Base-by-base conservation (phyloP, 2,888 invertebrate genomes). In the Netelia virgata region DNA sequence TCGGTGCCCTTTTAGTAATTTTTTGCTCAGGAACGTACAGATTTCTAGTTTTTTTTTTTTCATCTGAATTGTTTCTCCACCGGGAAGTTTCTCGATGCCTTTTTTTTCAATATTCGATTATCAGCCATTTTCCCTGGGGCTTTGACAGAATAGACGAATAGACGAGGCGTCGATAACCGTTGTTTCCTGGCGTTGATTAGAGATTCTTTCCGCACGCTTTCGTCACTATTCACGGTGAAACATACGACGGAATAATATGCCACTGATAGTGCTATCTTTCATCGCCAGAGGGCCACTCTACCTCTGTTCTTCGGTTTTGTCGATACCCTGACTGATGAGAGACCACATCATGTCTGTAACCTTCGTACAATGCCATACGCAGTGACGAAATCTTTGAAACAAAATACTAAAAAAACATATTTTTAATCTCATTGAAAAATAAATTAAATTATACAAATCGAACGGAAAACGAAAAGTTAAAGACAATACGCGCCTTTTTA, bases 1-100 rank as follows among this genome's bases (percentile, higher is more conserved):
- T 75, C 53, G 20, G 36, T 18, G 23, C 74, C 61, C 59, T 75
- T 72, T 55, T 8, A 57, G 28, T 43, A 41, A 70, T 14, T 55
- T 18, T 57, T 82, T 76, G 70, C 57, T 59, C 11, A 5, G 28
- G 28, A 0, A 3, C 28, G 28, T 28, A n/a, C n/a, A 11, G 50
- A 61, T 63, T 14, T 59, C 28, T 47, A 14, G 20, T 72, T 28
- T 28, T 28, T 23, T 28, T 28, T 23, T 2, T 3, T 28, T 28
- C 6, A 28, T 28, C 5, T 5, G 5, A 28, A 28, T 5, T 28
- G 3, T 28, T 28, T 28, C 5, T 28, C 3, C 28, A 28, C 6
- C 28, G 6, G 2, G 5, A 28, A 3, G 28, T 28, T 28, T 28
- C 5, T 28, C 5, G 28, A 28, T 23, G 1, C 2, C 28, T 5